Evolutionary conservation across 2,113 vertebrate species (phyloP).

Genomic region (Chloebia gouldiae): DNA sequence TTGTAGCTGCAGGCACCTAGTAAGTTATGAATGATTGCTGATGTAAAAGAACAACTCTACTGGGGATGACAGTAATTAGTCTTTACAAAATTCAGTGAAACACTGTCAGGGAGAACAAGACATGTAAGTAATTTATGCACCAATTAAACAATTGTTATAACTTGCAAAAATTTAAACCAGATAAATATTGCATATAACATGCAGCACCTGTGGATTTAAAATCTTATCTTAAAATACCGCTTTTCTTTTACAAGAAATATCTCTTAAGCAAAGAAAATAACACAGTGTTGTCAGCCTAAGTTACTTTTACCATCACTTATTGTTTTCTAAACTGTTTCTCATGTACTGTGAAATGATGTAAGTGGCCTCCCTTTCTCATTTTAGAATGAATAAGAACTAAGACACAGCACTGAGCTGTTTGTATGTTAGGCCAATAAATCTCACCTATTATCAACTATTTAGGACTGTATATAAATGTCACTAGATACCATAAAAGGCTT

Average conservation of each 20-base stretch:
- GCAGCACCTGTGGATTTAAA: not conserved
- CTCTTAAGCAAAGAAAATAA: not conserved
- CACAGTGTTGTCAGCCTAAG: not conserved
- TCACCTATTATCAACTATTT: not conserved
- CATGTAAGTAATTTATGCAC: not conserved
- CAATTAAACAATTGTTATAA: not conserved
- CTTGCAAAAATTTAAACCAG: not conserved
- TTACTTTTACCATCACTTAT: not conserved
- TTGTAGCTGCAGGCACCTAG: slow-evolving; percentile 42
- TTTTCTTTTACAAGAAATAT: not conserved
- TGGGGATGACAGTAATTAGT: not conserved
- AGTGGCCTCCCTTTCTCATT: not conserved
- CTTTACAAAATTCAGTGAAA: not conserved
- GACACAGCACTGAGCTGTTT: not conserved
- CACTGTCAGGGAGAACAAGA: not conserved
- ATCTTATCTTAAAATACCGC: not conserved
- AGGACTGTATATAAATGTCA: not conserved
- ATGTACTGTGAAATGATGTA: not conserved
- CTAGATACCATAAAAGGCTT: not conserved
- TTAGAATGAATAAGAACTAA: not conserved
- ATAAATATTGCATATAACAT: not conserved
- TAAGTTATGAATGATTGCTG: slow-evolving; percentile 30
- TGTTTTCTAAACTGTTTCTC: not conserved
- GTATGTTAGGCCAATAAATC: not conserved
- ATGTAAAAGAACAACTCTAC: slow-evolving; percentile 10